phyloP scores from a whole-genome alignment of 2,113 vertebrate genomes.

The Syngnathus typhle region DNA sequence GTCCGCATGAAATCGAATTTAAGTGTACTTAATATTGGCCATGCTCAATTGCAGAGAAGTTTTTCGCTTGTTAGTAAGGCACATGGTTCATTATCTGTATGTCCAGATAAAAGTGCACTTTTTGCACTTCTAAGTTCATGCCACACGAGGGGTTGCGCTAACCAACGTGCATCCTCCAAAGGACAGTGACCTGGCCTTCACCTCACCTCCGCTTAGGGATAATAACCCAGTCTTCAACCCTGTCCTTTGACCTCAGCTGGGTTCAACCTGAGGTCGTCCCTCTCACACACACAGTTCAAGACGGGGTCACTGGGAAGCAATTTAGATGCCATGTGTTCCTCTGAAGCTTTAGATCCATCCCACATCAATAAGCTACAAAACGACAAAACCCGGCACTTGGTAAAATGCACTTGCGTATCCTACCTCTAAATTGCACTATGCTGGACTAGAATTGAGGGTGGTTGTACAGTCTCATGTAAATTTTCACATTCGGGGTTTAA shows the following conservation, averaged over 20 bases:
- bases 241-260: conserved; percentile 41
- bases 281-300: conserved; percentile 32
- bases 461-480: background rate
- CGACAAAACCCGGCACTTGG: background rate
- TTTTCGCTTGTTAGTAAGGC: background rate
- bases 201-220: conserved; percentile 20
- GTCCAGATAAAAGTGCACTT: background rate
- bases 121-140: background rate
- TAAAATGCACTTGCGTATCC: too few relatives aligned
- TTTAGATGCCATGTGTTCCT: conserved; percentile 7
- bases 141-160: conserved; percentile 13
- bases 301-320: conserved; percentile 31
- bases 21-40: too few relatives aligned
- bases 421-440: background rate
- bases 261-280: conserved; percentile 43
- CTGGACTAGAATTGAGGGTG: background rate
- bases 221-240: conserved; percentile 58
- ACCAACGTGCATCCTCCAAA: background rate
- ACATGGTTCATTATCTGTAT: background rate
- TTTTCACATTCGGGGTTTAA: background rate
- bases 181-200: conserved; percentile 35
- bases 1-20: too few relatives aligned
- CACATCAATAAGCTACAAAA: background rate
- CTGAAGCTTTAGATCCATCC: background rate
- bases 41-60: background rate